Base-by-base conservation (phyloP, 2,888 invertebrate species). In the Heliconius charithonia region DNA sequence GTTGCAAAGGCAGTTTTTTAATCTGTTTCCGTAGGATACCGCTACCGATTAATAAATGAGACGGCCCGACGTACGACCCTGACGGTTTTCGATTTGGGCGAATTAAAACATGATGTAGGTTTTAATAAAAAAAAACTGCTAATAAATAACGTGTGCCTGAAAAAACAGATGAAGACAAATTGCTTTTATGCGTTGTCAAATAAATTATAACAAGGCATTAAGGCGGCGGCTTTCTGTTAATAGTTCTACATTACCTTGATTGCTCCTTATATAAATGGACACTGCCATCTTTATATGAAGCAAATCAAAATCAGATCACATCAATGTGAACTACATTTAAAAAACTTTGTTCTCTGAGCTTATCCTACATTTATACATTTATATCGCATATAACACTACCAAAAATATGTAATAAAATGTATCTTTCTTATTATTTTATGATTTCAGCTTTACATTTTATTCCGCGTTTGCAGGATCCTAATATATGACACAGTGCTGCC, bases 11-110 rank as follows among this genome's bases (percentile, higher is more conserved):
- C 85, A 82, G 88, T 91, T 94, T 93, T 93, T 94, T 94, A 94
- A 94, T 94, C 91, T 92, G 93, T 94, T 94, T 94, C 95, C 94
- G 93, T 94, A 93, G 93, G 93, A 93, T 93, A 90, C 91, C 93
- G 95, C 94, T 95, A 94, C 94, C 91, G 94, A 93, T 91, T 93
- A 93, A 93, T 93, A 93, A 94, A 94, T 92, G 92, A 91, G 92
- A 87, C 87, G 87, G 85, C 81, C 83, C 87, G 87, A 83, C 86
- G 88, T 86, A 86, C 89, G 84, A 87, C 82, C 86, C 87, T 85
- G 89, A 88, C 89, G 88, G 87, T 88, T 91, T 77, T 92, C 91
- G 92, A 91, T 93, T 92, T 91, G 90, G 87, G 89, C 90, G 92
- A 93, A 93, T 93, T 92, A 93, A 91, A 93, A 91, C 87, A 85